A percentile compares a stretch with the other conserved stretches of the same genome.
phyloP scores from a whole-genome alignment of 2,797 vertebrate species.

The Tachyglossus aculeatus region DNA sequence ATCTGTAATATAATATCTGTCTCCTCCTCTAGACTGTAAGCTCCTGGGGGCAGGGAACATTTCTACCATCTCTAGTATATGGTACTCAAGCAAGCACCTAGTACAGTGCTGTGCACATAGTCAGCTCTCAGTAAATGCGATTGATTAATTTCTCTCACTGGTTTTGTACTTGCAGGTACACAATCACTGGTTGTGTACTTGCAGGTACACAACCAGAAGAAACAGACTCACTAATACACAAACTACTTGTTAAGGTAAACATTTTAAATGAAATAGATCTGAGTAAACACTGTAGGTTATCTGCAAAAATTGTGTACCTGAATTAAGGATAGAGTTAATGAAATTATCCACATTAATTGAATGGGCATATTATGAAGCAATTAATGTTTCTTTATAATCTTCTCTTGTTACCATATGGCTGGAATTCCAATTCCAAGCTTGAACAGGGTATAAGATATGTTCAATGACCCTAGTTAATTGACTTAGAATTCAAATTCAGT shows the following conservation, averaged over 20 bases:
- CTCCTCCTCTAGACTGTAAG: no score
- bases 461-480: background rate
- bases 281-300: constrained; percentile 9
- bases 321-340: background rate
- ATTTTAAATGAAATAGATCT: constrained; percentile 44
- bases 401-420: background rate
- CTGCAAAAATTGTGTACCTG: background rate
- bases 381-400: constrained; percentile 4
- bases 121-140: no score
- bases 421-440: constrained; percentile 14
- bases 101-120: no score
- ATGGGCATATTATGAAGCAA: background rate
- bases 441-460: background rate
- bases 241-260: constrained; percentile 25
- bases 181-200: no score
- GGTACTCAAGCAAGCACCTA: no score
- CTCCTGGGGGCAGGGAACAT: no score
- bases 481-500: constrained; percentile 15
- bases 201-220: no score
- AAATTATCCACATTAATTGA: background rate
- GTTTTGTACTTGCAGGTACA: no score
- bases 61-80: no score
- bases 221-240: constrained; percentile 44
- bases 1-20: no score
- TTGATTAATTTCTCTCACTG: no score